phyloP scores from a whole-genome alignment of 2,113 vertebrate species.

The Rattus norvegicus region DNA sequence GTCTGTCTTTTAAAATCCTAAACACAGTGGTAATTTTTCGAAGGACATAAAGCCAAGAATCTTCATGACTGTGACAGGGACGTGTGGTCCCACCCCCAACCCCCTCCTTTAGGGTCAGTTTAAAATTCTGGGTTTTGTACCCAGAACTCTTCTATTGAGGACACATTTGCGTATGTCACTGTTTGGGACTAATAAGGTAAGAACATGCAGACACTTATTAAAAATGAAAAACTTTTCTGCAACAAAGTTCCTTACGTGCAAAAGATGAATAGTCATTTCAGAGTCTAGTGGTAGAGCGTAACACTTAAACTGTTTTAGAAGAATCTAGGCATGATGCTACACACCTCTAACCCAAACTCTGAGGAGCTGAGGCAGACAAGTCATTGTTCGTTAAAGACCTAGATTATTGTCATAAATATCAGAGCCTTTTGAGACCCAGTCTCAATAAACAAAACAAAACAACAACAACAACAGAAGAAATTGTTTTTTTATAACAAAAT shows the following conservation, averaged over 20 bases:
- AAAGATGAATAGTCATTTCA: neutral
- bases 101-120: neutral
- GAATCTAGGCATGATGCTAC: neutral
- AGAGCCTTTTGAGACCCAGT: neutral
- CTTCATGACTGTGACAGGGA: neutral
- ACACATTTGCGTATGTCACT: neutral
- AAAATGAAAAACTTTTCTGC: slow-evolving; percentile 21
- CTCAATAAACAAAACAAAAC: neutral
- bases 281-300: neutral
- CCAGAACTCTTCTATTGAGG: neutral
- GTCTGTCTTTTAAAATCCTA: neutral
- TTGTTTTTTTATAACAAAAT: slow-evolving; percentile 53
- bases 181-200: neutral
- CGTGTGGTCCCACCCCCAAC: neutral
- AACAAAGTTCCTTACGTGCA: neutral
- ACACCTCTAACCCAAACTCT: neutral
- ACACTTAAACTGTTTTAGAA: slow-evolving; percentile 53
- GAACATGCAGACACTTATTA: neutral
- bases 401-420: neutral
- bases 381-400: neutral
- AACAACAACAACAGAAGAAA: slow-evolving; percentile 53
- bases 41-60: neutral
- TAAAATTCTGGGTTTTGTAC: neutral
- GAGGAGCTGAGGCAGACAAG: too few species aligned
- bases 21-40: neutral